Conservation (phyloP, 2,888 invertebrate species). For the Platypus cylindrus region DNA sequence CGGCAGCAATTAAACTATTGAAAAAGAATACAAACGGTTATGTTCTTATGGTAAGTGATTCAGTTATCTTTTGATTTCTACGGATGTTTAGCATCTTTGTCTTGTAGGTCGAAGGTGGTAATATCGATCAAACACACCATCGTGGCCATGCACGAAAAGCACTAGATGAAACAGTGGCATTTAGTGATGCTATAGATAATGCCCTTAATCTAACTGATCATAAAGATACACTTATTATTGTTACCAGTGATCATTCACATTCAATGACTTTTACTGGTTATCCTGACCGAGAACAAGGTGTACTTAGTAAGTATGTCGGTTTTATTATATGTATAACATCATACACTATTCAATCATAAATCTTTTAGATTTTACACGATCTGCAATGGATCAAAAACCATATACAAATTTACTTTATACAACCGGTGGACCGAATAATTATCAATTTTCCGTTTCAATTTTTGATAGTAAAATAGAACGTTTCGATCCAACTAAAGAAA, state of each 20-base stretch:
- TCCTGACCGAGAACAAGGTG: conserved; percentile 51
- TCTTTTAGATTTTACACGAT: conserved; percentile 31
- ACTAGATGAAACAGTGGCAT: conserved; percentile 62
- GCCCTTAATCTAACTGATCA: conserved; percentile 45
- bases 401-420: conserved; percentile 71
- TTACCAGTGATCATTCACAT: conserved; percentile 77
- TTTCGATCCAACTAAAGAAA: conserved; percentile 45
- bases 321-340: too few relatives aligned
- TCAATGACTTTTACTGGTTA: conserved; percentile 68
- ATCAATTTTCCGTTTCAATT: conserved; percentile 37
- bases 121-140: conserved; percentile 81
- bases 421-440: conserved; percentile 59
- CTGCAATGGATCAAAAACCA: conserved; percentile 48
- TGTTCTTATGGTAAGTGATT: conserved; percentile 49
- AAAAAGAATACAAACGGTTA: conserved; percentile 54
- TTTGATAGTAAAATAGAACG: conserved; percentile 35
- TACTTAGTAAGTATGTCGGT: conserved; percentile 62
- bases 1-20: conserved; percentile 59
- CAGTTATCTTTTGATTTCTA: background rate
- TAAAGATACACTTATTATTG: conserved; percentile 59
- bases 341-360: background rate
- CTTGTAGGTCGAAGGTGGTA: conserved; percentile 65
- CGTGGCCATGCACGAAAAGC: conserved; percentile 64
- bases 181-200: conserved; percentile 63
- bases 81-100: background rate